Evolutionary conservation across 2,797 vertebrate genomes (phyloP).

Genomic region (Serranus cabrilla): DNA sequence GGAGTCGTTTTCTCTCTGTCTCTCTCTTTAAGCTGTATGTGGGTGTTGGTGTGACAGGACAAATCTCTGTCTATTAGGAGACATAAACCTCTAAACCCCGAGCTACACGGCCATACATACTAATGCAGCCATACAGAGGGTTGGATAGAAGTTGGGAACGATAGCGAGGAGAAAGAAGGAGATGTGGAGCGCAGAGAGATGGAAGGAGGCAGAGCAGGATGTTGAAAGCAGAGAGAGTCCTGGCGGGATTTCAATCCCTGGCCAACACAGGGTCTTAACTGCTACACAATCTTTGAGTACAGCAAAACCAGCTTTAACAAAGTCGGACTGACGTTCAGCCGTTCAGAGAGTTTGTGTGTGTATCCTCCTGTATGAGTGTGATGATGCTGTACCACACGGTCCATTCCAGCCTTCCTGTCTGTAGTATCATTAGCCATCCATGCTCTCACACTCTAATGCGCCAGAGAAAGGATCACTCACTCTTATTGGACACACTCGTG

Average conservation of each 20-base stretch:
- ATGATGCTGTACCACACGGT: constrained; percentile 25
- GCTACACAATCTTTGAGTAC: constrained; percentile 62
- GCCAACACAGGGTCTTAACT: constrained; percentile 65
- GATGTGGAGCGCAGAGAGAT: constrained; percentile 47
- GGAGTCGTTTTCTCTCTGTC: constrained; percentile 55
- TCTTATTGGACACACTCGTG: constrained; percentile 60
- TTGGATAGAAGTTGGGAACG: constrained; percentile 62
- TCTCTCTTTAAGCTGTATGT: constrained; percentile 75
- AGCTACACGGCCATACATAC: constrained; percentile 78
- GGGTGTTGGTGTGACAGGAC: constrained; percentile 82
- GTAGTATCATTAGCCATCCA: constrained; percentile 58
- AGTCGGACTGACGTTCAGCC: constrained; percentile 55
- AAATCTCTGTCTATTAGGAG: constrained; percentile 84
- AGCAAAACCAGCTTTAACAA: constrained; percentile 66
- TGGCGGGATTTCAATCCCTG: constrained; percentile 65
- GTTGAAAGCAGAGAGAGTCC: constrained; percentile 57
- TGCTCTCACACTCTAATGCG: constrained; percentile 44
- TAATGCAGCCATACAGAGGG: constrained; percentile 71
- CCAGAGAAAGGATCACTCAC: constrained; percentile 62
- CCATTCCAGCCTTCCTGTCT: constrained; percentile 41
- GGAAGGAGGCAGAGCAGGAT: constrained; percentile 51
- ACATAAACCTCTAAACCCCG: constrained; percentile 83
- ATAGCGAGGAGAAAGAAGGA: constrained; percentile 50
- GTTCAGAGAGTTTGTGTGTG: constrained; percentile 22
- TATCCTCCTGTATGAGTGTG: constrained; percentile 17